Conservation (phyloP, 2,888 invertebrate genomes). For the Abscondita cerata region DNA sequence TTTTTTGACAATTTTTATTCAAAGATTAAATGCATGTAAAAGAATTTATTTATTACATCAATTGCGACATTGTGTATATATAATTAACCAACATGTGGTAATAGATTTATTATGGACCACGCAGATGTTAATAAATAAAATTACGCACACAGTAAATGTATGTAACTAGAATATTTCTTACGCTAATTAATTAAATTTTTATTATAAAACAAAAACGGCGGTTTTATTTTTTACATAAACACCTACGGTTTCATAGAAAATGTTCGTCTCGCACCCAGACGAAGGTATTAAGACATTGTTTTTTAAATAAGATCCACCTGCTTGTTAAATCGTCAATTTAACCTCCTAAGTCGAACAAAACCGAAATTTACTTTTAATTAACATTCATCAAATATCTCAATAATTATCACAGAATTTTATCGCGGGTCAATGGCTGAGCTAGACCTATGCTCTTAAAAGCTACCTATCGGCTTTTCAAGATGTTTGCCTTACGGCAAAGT, state of each 20-base stretch:
- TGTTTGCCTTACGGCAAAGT: conserved; percentile 4
- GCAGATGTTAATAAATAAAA: conserved; percentile 5
- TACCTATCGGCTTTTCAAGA: conserved; percentile 5
- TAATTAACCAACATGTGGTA: neutral
- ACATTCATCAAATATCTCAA: neutral
- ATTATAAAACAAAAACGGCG: no score
- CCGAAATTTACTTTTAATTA: neutral
- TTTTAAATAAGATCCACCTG: no score
- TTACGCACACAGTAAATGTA: no score
- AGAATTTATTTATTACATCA: neutral
- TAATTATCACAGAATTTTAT: neutral
- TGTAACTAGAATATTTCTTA: no score
- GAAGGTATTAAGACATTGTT: no score
- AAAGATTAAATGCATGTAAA: neutral
- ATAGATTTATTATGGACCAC: conserved; percentile 3
- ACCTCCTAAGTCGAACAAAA: no score
- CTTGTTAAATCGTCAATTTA: no score
- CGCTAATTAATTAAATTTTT: no score
- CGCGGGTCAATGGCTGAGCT: conserved; percentile 5
- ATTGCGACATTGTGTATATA: neutral
- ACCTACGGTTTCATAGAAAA: no score
- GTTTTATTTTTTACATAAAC: no score
- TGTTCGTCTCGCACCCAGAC: no score
- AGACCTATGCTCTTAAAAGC: conserved; percentile 10
- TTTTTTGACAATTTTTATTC: neutral